Base-by-base conservation (phyloP, 2,113 vertebrate species). In the Equus przewalskii region DNA sequence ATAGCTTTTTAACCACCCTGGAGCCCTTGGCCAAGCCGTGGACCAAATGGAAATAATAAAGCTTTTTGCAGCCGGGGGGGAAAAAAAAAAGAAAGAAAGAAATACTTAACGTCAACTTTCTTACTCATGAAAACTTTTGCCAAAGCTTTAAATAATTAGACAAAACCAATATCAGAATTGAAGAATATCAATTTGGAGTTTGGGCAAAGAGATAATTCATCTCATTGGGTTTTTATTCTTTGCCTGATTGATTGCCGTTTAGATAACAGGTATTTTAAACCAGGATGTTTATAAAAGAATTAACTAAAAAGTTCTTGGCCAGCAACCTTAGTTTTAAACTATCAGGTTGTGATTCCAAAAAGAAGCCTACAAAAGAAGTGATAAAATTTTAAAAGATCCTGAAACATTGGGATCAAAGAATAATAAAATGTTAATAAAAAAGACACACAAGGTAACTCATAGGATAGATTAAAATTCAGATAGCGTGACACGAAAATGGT, bases 11-110 rank as follows among this genome's bases (percentile, higher is more conserved):
- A 81, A 82, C 81, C 51, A 15, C 2, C 30, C 19, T 28, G 62
- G 41, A 94, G 64, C 76, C 65, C 51, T 96, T 70, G 10, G 36
- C 19, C 33, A 80, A 22, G 22, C 36, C 12, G 36, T 62, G 95
- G 96, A 97, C 95, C 96, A 97, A 95, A 70, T 89, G 15, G 67
- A 93, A 97, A 73, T 72, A 96, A 97, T 98, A 98, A 98, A 98
- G 89, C 78, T 82, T 89, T 96, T 91, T 96, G 89, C 96, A 96
- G 81, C 92, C 36, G 36, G 36, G 36, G 36, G 36, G 36, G 3
- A 41, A 41, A 41, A 41, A 41, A 41, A 41, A 54, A 54, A 54
- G 4, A 21, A 49, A 65, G 33, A 33, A 91, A 56, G 16, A n/a
- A 33, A 41, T 9, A 60, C 28, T 73, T 49, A 85, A 69, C 5